Base-by-base conservation (phyloP, 2,888 invertebrate genomes). In the Myopa testacea region DNA sequence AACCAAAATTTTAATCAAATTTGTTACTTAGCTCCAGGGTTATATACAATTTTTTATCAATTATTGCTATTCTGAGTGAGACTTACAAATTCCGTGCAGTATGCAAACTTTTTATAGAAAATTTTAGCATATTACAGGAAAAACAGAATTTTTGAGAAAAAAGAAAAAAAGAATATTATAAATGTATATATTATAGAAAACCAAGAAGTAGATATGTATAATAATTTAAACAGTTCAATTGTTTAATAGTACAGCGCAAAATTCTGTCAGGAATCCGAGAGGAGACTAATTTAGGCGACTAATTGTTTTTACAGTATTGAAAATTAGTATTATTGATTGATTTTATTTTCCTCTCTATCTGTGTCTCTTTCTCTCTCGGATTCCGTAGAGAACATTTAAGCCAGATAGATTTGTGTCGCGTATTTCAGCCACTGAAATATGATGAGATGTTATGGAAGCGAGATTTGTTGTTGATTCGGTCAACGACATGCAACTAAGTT, bases 81-180 rank as follows among this genome's bases (percentile, higher is more conserved):
- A 87, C 87, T 87, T 87, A 87, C 87, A 86, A 86, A 86, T 87
- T 87, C 87, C 87, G 85, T 87, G 86, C 86, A 87, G 87, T 87
- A 86, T 86, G 87, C 87, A 87, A 87, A 87, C 87, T 87, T 84
- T 83, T 84, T 78, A 69, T 73, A 73, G 70, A 78, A 77, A 78
- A 67, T 75, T 77, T 80, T 81, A 80, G 79, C 80, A 80, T 80
- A 79, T 78, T 80, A 79, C 78, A 80, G 75, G 67, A 70, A 79
- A 79, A 76, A 78, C 67, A 73, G 52, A 78, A 45, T 71, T 81
- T 79, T 79, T 69, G 71, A 78, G 69, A 78, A 78, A 81, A 80
- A 81, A 83, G 82, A 83, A 78, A 83, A 81, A 82, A 79, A 83
- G 81, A 81, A 77, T 60, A 75, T 58, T 75, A 75, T 40, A 75